Conservation (phyloP, 2,113 vertebrate species). For the Salvelinus namaycush region DNA sequence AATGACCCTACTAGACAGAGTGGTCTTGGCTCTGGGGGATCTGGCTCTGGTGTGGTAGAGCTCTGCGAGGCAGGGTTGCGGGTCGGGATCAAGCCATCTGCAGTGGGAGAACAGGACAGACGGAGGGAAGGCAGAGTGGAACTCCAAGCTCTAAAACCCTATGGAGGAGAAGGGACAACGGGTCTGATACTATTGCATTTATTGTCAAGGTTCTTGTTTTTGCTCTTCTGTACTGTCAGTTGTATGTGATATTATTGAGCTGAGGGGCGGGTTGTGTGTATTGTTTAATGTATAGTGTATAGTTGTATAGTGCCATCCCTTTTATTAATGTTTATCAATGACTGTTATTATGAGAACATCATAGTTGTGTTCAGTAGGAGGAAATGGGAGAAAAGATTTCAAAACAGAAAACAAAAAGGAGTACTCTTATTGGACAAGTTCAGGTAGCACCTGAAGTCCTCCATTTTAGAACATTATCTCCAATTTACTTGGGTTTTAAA, state of each 20-base stretch:
- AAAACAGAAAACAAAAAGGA: too few species aligned
- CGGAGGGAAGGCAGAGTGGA: conserved; percentile 45
- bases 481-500: conserved; percentile 8
- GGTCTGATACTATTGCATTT: conserved; percentile 53
- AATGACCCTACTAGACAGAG: conserved; percentile 58
- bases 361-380: too few species aligned
- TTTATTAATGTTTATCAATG: conserved; percentile 6
- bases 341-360: too few species aligned
- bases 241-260: conserved; percentile 45
- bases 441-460: too few species aligned
- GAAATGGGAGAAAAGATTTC: too few species aligned
- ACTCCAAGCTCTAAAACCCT: conserved; percentile 52
- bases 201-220: conserved; percentile 57
- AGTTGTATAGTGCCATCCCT: conserved; percentile 8
- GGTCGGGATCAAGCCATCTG: conserved; percentile 72
- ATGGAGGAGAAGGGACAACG: conserved; percentile 30
- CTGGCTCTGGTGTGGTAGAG: conserved; percentile 27
- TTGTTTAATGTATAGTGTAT: too few species aligned
- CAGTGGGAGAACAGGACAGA: conserved; percentile 69
- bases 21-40: conserved; percentile 20
- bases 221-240: conserved; percentile 56
- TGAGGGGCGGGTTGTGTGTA: neutral
- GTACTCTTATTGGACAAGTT: neutral
- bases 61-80: neutral
- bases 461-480: neutral